Percentiles rank a stretch among this genome's conserved stretches.
These are phyloP conservation scores for Hybos culiciformis DNA, from an alignment of 2,888 invertebrate genomes.

Conservation along the genomic window DNA sequence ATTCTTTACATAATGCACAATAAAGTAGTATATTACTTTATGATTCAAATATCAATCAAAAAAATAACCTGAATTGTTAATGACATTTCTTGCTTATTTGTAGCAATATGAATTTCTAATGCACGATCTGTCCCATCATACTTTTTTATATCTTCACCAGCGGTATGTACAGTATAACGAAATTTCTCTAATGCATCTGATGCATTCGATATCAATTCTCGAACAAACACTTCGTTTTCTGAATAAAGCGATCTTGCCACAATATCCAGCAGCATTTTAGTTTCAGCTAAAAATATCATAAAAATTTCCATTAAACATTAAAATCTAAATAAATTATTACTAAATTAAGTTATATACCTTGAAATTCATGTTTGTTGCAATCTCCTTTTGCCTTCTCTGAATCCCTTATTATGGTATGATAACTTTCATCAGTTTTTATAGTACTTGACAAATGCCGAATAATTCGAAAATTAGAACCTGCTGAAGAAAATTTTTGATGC, in stretches of 20 bases:
- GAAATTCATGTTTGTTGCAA: conserved; percentile 71
- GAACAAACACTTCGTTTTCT: conserved; percentile 93
- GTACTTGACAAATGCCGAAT: too few relatives aligned
- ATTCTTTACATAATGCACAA: too few relatives aligned
- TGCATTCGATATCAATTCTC: conserved; percentile 92
- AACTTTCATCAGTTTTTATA: background rate
- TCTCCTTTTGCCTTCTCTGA: conserved; percentile 21
- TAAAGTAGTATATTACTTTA: too few relatives aligned
- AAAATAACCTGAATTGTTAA: conserved; percentile 65
- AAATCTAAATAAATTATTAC: too few relatives aligned
- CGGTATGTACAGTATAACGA: conserved; percentile 52
- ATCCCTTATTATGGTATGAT: conserved; percentile 22
- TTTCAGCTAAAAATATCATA: too few relatives aligned
- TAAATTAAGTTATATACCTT: too few relatives aligned
- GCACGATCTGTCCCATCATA: conserved; percentile 47
- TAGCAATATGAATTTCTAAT: conserved; percentile 76
- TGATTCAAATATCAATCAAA: background rate
- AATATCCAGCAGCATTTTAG: conserved; percentile 86
- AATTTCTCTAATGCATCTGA: conserved; percentile 96
- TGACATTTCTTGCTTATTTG: conserved; percentile 73
- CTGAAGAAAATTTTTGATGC: too few relatives aligned
- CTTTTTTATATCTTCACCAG: conserved; percentile 38
- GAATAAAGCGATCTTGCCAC: conserved; percentile 95
- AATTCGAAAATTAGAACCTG: too few relatives aligned
- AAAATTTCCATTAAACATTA: too few relatives aligned